A percentile compares a stretch with the other conserved stretches of the same genome.
These are phyloP conservation scores for Hippocampus comes DNA, from an alignment of 2,113 vertebrate species.

Conservation along the genomic window DNA sequence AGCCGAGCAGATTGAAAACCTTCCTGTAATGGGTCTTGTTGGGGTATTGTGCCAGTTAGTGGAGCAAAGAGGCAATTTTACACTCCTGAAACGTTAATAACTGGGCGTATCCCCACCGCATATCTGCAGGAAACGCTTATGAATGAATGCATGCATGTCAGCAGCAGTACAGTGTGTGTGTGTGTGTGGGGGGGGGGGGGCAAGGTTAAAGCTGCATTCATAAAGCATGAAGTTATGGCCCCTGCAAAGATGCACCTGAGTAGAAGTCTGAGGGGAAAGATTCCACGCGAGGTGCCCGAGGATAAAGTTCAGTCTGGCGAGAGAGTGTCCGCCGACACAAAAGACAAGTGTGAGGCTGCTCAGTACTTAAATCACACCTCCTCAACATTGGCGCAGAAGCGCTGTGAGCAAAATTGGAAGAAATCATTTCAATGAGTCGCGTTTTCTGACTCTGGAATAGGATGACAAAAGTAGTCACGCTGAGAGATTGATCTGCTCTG, in stretches of 20 bases:
- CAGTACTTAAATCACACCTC: not conserved
- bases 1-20: not conserved
- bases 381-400: not conserved
- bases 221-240: constrained; percentile 19
- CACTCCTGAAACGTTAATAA: not conserved
- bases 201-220: constrained; percentile 45
- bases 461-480: not conserved
- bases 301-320: constrained; percentile 12
- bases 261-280: constrained; percentile 15
- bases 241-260: constrained; percentile 7
- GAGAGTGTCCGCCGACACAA: not conserved
- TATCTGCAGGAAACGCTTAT: not conserved
- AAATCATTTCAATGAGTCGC: not conserved
- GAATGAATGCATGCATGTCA: constrained; percentile 10
- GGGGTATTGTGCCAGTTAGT: not conserved
- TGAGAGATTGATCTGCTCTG: too few species aligned
- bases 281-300: constrained; percentile 16
- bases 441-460: not conserved
- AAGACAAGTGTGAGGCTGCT: not conserved
- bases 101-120: not conserved
- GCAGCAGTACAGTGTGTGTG: not conserved
- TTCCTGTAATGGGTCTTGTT: not conserved
- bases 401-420: not conserved
- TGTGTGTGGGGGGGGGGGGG: constrained; percentile 6
- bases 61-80: not conserved